These are phyloP conservation scores for Busseola fusca DNA, from an alignment of 2,888 invertebrate genomes.

Conservation along the genomic window DNA sequence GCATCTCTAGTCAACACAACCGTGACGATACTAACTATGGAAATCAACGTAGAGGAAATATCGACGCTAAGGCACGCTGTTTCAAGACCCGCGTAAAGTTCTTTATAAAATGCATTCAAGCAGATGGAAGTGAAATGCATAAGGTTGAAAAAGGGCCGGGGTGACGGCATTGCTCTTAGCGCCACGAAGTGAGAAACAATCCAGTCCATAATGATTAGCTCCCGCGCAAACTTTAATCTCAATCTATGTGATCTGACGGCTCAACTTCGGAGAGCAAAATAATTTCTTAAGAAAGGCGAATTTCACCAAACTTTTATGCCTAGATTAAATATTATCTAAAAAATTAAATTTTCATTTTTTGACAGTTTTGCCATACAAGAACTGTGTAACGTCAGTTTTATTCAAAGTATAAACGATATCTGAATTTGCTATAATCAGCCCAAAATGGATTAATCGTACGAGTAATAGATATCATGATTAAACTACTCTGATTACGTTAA, in stretches of 20 bases:
- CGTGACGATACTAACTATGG: background rate
- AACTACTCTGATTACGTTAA: constrained; percentile 24
- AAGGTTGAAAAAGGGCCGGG: constrained; percentile 28
- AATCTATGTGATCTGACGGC: constrained; percentile 20
- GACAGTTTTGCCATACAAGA: no score
- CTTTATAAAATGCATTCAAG: constrained; percentile 24
- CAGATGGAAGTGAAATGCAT: constrained; percentile 39
- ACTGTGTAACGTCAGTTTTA: no score
- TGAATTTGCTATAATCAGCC: background rate
- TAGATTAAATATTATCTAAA: no score
- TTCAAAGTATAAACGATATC: no score
- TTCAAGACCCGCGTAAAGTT: background rate
- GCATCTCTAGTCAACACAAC: background rate
- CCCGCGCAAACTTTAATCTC: constrained; percentile 37
- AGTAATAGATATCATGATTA: constrained; percentile 28
- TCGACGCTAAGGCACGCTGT: background rate
- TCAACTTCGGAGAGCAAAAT: constrained; percentile 24
- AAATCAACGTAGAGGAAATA: background rate
- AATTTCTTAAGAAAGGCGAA: constrained; percentile 11
- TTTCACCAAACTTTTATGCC: no score
- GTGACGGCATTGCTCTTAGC: constrained; percentile 15
- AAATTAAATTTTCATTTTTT: no score
- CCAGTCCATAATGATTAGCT: constrained; percentile 39
- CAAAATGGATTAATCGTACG: constrained; percentile 48
- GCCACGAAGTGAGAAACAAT: constrained; percentile 35